Percentiles rank a stretch among this genome's conserved stretches.
phyloP scores from a whole-genome alignment of 1,140 invertebrate genomes.

The Thalassaphorura encarpata region DNA sequence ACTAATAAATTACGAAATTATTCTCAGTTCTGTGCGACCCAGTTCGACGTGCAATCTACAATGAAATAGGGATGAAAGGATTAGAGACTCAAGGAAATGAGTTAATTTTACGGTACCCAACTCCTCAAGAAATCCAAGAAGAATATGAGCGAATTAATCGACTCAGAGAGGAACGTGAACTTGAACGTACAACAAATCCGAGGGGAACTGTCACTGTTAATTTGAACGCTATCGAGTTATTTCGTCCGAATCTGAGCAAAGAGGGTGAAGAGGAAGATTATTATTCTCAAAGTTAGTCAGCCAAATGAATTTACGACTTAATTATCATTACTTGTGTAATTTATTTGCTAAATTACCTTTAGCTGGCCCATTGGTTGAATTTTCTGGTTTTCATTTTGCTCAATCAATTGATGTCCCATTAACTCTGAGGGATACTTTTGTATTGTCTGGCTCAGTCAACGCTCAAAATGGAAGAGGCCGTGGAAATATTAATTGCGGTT shows the following conservation, averaged over 20 bases:
- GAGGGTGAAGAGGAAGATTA: slow-evolving; percentile 61
- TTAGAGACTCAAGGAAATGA: slow-evolving; percentile 86
- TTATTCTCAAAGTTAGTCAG: too few species aligned
- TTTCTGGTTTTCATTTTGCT: slow-evolving; percentile 79
- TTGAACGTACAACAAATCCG: slow-evolving; percentile 62
- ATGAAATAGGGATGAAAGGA: slow-evolving; percentile 64
- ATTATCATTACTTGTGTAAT: too few species aligned
- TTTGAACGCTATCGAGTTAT: slow-evolving; percentile 87
- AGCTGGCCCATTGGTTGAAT: slow-evolving; percentile 61
- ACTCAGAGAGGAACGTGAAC: slow-evolving; percentile 25
- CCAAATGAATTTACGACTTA: too few species aligned
- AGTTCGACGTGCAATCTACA: slow-evolving; percentile 68
- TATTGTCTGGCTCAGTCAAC: slow-evolving; percentile 64
- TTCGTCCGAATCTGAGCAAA: slow-evolving; percentile 51
- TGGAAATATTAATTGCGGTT: slow-evolving; percentile 41
- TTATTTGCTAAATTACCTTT: slow-evolving; percentile 46
- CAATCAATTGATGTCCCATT: slow-evolving; percentile 90
- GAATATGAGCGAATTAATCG: slow-evolving; percentile 77
- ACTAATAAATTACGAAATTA: slow-evolving; percentile 27
- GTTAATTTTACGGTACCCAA: slow-evolving; percentile 76
- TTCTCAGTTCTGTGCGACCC: slow-evolving; percentile 61
- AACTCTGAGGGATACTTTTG: slow-evolving; percentile 69
- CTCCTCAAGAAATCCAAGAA: slow-evolving; percentile 84
- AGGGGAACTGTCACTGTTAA: slow-evolving; percentile 73
- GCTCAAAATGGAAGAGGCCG: slow-evolving; percentile 76